A percentile compares a stretch with the other conserved stretches of the same genome.
Evolutionary conservation across 2,797 vertebrate species (phyloP).

Genomic region (Enteromius thamalakanensis): DNA sequence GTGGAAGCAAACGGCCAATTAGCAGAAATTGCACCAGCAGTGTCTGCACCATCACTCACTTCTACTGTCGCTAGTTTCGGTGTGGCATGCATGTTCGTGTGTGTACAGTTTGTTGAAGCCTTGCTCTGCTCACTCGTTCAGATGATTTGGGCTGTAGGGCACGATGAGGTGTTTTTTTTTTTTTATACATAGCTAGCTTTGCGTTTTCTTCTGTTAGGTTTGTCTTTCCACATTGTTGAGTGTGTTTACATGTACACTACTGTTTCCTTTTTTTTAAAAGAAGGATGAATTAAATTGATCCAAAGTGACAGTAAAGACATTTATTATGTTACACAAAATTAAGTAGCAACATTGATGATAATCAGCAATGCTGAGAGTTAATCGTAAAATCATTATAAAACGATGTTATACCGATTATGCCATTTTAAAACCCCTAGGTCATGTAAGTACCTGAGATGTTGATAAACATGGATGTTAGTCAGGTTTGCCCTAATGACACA

Average conservation of each 20-base stretch:
- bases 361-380: background rate
- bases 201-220: background rate
- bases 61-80: constrained; percentile 4
- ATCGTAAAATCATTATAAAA: background rate
- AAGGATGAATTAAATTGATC: background rate
- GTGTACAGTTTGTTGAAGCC: constrained; percentile 45
- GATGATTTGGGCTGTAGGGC: constrained; percentile 57
- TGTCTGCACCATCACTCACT: constrained; percentile 9
- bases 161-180: constrained; percentile 49
- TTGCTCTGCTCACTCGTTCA: constrained; percentile 53
- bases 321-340: background rate
- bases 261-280: background rate
- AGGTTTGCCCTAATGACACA: background rate
- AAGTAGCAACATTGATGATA: background rate
- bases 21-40: constrained; percentile 43
- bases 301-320: background rate
- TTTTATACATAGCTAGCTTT: background rate
- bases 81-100: constrained; percentile 20
- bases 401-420: background rate
- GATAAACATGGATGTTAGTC: background rate
- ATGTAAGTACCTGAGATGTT: background rate
- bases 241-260: background rate
- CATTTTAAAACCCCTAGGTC: background rate
- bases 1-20: constrained; percentile 34
- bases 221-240: background rate